Percentiles rank a stretch among this genome's conserved stretches.
These are phyloP conservation scores for Peromyscus eremicus DNA, from an alignment of 2,797 vertebrate genomes.

Conservation along the genomic window DNA sequence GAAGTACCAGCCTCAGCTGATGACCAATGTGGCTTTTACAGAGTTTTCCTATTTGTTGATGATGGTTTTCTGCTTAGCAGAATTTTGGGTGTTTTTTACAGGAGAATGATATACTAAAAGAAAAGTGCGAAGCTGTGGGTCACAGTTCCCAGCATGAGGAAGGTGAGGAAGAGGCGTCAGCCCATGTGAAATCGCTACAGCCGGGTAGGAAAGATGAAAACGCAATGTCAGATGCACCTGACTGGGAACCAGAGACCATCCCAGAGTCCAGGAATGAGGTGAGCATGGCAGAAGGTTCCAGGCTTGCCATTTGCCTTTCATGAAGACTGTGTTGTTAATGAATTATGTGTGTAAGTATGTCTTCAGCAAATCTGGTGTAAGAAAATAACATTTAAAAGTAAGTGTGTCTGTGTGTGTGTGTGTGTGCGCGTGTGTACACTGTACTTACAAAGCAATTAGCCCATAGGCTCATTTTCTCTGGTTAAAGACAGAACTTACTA, in stretches of 20 bases:
- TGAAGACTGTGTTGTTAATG: constrained; percentile 9
- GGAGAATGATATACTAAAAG: constrained; percentile 65
- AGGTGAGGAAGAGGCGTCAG: constrained; percentile 21
- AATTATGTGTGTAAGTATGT: not conserved
- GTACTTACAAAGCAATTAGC: constrained; percentile 3
- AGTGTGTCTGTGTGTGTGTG: too few species aligned
- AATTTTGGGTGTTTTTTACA: constrained; percentile 29
- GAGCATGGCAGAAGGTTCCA: not conserved
- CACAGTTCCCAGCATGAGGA: constrained; percentile 42
- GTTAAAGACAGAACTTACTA: constrained; percentile 16
- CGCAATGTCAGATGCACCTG: not conserved
- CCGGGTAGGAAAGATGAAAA: constrained; percentile 32
- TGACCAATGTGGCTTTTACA: constrained; percentile 50
- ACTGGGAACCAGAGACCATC: constrained; percentile 48
- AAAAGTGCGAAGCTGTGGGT: not conserved
- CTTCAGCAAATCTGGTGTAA: constrained; percentile 6
- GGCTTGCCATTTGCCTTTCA: not conserved
- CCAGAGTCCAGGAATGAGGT: constrained; percentile 70
- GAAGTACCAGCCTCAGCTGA: constrained; percentile 15
- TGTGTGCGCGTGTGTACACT: not conserved
- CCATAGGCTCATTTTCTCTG: not conserved
- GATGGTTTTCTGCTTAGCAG: constrained; percentile 36
- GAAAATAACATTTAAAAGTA: constrained; percentile 32
- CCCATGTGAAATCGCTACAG: constrained; percentile 16
- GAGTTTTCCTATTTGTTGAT: not conserved